These are phyloP conservation scores for Genyomyrus donnyi DNA, from an alignment of 2,113 vertebrate species.

Conservation along the genomic window DNA sequence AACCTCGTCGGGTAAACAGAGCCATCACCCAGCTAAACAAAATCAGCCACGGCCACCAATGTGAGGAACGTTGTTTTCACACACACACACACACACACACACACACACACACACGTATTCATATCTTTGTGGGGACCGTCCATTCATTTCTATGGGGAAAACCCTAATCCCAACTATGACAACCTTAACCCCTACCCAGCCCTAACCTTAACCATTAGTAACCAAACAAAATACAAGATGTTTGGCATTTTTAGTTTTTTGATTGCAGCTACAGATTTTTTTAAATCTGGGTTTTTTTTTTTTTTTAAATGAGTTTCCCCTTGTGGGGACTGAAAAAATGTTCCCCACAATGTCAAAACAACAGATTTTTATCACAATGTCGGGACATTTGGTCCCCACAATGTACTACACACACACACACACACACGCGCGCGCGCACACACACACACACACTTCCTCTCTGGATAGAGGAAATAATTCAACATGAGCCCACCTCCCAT, in stretches of 20 bases:
- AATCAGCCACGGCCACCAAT: not conserved
- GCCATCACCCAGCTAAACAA: not conserved
- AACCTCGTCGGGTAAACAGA: not conserved
- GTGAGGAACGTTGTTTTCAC: not conserved
- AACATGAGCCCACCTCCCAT: too few relatives aligned
- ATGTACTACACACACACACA: not conserved
- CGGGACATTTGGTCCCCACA: not conserved
- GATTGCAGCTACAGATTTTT: not conserved
- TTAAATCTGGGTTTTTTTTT: not conserved
- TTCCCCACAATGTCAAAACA: not conserved
- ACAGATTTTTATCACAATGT: not conserved
- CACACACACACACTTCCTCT: not conserved
- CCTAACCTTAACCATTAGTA: not conserved
- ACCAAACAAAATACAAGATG: not conserved
- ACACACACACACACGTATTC: not conserved
- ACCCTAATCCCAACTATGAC: not conserved
- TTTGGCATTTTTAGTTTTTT: not conserved
- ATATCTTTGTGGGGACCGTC: not conserved
- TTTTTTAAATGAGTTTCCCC: not conserved
- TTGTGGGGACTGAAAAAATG: not conserved
- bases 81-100: not conserved
- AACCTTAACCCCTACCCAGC: not conserved
- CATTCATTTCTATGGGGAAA: too few relatives aligned
- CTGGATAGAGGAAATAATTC: not conserved
- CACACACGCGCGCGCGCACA: not conserved